Evolutionary conservation across 2,797 vertebrate species (phyloP).

Genomic region (Anguilla pacifica): DNA sequence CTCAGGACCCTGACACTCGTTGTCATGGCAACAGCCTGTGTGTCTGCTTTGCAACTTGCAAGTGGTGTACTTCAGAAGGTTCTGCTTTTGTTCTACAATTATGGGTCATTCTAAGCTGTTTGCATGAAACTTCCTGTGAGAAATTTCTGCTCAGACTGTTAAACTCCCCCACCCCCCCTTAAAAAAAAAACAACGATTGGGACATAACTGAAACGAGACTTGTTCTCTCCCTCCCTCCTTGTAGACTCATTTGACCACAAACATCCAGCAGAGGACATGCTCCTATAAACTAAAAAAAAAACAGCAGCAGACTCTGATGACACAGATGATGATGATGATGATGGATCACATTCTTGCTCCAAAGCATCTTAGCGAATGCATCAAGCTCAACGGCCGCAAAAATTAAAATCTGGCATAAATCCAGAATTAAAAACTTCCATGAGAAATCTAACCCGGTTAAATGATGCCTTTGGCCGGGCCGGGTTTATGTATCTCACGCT

Average conservation of each 20-base stretch:
- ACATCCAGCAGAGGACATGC: neutral
- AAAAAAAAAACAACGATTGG: neutral
- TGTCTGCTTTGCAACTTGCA: neutral
- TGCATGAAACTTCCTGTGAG: constrained; percentile 18
- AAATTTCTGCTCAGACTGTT: constrained; percentile 14
- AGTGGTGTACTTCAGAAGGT: constrained; percentile 22
- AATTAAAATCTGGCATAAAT: neutral
- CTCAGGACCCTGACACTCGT: constrained; percentile 27
- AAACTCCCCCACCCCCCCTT: neutral
- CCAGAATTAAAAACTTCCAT: neutral
- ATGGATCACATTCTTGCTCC: neutral
- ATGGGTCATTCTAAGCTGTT: constrained; percentile 4
- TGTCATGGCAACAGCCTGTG: constrained; percentile 17
- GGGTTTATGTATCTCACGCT: neutral
- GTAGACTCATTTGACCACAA: neutral
- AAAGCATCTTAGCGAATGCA: neutral
- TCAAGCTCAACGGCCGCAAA: neutral
- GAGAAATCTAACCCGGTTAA: neutral
- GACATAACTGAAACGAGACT: neutral
- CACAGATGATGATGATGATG: neutral
- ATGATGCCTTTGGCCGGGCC: neutral
- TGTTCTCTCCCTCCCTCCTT: neutral
- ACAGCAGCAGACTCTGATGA: neutral
- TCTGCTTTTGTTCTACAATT: constrained; percentile 18
- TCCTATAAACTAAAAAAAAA: neutral